Evolutionary conservation across 2,797 vertebrate genomes (phyloP), one percentile per base, ranked within the genome.

Genomic region (Sciurus vulgaris): DNA sequence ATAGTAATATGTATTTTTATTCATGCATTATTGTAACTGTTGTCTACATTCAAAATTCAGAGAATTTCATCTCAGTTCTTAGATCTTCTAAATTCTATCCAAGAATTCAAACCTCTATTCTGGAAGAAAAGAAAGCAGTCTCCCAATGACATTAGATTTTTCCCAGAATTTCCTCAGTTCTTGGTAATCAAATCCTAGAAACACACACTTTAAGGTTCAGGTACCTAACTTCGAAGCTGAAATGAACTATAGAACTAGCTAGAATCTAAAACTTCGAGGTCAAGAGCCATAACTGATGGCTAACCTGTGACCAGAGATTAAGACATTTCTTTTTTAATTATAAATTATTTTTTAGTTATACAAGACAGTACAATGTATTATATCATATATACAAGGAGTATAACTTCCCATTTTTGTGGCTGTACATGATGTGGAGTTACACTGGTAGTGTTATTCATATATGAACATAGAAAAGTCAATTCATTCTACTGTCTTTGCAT

Each of bases 61-160:
- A 97, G 18, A 87, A 86, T 67, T 76, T 72, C 26, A 72, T 49
- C n/a, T 83, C 30, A 56, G 51, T 91, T 94, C 59, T 65, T 30
- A 33, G 33, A 67, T 49, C 8, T 65, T 38, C 24, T 86, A 17
- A 93, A 84, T 86, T 83, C 47, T 86, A 65, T 17, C 17, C 73
- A 9, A 91, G 24, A 86, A 22, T 81, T 69, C 3, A 65, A 91
- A 77, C 47, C 18, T 65, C 41, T 70, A 17, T 4, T 33, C 33
- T 38, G 35, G 3, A 35, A 47, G 28, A 86, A 86, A 82, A 33
- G 6, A 89, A 79, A 59, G 33, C 63, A 33, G 14, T 79, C 54
- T 82, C 38, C 76, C 87, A 89, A 91, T 56, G 51, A 70, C 51
- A 77, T 28, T 56, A 83, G 7, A 65, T 90, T 95, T 91, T 91